phyloP scores from a whole-genome alignment of 2,888 invertebrate species.

The Drosophila sordidapex region DNA sequence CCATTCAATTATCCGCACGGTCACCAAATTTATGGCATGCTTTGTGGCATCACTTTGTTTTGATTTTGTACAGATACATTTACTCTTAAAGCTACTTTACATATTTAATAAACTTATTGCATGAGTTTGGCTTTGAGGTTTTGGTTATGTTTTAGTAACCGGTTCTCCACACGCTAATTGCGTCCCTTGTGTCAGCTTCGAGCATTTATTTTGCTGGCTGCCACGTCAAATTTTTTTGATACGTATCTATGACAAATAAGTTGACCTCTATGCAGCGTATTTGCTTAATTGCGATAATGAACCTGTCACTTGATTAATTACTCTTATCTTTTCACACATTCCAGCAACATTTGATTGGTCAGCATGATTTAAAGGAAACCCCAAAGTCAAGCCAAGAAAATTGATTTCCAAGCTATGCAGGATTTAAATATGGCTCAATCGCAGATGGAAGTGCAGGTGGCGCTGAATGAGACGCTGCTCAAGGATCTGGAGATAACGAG shows the following conservation, averaged over 20 bases:
- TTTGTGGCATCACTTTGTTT: background rate
- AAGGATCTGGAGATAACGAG: constrained; percentile 61
- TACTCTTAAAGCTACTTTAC: background rate
- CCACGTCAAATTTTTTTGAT: background rate
- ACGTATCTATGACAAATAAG: constrained; percentile 8
- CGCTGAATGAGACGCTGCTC: constrained; percentile 55
- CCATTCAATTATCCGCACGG: background rate
- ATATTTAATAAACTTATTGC: background rate
- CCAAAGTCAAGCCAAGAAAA: background rate
- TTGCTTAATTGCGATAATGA: constrained; percentile 14
- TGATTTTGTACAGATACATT: background rate
- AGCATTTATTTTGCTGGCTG: background rate
- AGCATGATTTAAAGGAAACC: constrained; percentile 21
- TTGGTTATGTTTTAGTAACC: background rate
- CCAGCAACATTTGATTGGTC: background rate
- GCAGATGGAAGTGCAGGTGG: constrained; percentile 7
- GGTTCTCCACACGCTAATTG: constrained; percentile 3
- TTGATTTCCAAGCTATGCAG: constrained; percentile 39
- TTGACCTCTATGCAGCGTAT: background rate
- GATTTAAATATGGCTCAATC: constrained; percentile 45
- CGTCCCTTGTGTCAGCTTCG: constrained; percentile 12
- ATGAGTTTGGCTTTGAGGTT: background rate
- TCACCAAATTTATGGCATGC: background rate
- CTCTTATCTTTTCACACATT: background rate
- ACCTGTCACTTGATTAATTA: background rate